Evolutionary conservation across 2,888 invertebrate genomes (phyloP).

Genomic region (Tachina fera): DNA sequence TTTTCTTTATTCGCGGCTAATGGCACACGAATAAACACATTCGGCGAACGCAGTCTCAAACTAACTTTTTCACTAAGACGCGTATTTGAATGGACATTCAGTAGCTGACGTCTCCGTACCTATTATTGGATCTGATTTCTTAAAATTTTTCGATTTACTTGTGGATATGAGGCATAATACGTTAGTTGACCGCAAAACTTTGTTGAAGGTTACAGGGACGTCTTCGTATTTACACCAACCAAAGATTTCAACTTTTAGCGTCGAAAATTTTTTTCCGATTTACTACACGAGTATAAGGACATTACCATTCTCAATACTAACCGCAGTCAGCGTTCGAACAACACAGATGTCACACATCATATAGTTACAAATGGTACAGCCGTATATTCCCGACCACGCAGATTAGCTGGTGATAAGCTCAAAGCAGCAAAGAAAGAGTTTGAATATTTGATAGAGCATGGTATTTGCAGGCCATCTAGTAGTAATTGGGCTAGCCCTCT

Average conservation of each 20-base stretch:
- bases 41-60: neutral
- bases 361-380: no score
- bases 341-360: no score
- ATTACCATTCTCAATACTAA: no score
- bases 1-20: neutral
- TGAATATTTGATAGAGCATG: constrained; percentile 13
- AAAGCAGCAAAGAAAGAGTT: no score
- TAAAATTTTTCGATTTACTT: no score
- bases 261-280: no score
- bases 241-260: no score
- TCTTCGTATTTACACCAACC: no score
- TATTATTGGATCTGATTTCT: neutral
- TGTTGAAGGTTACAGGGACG: neutral
- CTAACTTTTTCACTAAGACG: constrained; percentile 1
- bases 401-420: no score
- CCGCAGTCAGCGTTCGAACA: no score
- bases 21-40: neutral
- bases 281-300: no score
- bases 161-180: neutral
- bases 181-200: neutral
- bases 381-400: no score
- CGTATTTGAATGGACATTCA: neutral
- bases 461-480: constrained; percentile 3
- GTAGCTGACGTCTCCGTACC: neutral
- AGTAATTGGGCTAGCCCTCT: constrained; percentile 26